Percentiles rank a stretch among this genome's conserved stretches.
These are phyloP conservation scores for Melikaiella ostensackeni DNA, from an alignment of 2,888 invertebrate genomes.

Conservation along the genomic window DNA sequence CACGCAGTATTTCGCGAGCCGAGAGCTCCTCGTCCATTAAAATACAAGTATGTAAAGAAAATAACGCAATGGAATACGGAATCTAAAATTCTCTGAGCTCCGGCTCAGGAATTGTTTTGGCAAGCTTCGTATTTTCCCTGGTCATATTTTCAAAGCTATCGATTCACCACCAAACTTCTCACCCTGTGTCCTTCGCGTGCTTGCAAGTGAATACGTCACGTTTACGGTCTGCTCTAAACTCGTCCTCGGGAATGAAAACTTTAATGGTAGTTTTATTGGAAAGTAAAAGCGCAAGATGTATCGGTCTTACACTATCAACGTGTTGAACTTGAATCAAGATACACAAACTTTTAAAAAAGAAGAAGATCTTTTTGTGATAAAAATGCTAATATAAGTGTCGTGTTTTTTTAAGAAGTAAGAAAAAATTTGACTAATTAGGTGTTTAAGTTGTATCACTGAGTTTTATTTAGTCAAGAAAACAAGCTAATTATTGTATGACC, in stretches of 20 bases:
- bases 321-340: background rate
- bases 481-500: background rate
- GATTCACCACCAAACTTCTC: constrained; percentile 43
- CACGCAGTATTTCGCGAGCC: constrained; percentile 5
- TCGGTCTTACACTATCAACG: background rate
- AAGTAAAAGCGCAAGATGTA: background rate
- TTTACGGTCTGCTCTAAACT: background rate
- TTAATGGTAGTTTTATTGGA: background rate
- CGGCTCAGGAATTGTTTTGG: constrained; percentile 46
- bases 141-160: constrained; percentile 48
- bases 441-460: too few relatives aligned
- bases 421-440: background rate
- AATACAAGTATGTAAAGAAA: constrained; percentile 8
- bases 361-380: background rate
- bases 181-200: constrained; percentile 13
- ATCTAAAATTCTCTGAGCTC: background rate
- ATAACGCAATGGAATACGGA: background rate
- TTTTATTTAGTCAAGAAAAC: too few relatives aligned
- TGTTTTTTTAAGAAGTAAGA: background rate
- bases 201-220: constrained; percentile 30
- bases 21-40: background rate
- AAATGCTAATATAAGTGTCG: background rate
- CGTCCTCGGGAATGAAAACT: background rate
- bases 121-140: constrained; percentile 43
- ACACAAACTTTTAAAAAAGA: background rate